A percentile compares a stretch with the other conserved stretches of the same genome.
These are phyloP conservation scores for Eupristina koningsbergeri DNA, from an alignment of 1,140 invertebrate species.

Conservation along the genomic window DNA sequence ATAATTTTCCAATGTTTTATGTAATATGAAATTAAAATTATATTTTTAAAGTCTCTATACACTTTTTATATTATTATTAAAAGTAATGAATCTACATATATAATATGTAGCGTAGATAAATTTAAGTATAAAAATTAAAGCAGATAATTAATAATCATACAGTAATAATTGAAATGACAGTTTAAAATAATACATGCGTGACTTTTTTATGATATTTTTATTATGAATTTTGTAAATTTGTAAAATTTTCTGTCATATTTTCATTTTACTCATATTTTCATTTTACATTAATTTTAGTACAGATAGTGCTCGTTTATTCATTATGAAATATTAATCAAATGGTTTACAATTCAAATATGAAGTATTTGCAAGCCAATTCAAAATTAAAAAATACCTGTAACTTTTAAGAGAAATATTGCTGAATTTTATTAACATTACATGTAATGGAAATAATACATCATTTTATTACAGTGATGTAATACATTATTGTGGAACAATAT, in stretches of 20 bases:
- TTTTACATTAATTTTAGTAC: background rate
- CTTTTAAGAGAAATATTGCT: too few species aligned
- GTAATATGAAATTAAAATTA: too few species aligned
- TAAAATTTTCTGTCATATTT: background rate
- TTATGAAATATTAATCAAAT: background rate
- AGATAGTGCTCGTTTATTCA: background rate
- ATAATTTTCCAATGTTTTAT: too few species aligned
- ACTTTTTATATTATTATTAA: too few species aligned
- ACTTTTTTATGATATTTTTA: background rate
- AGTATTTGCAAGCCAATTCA: too few species aligned
- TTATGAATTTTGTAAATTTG: background rate
- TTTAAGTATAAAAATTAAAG: background rate
- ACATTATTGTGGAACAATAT: too few species aligned
- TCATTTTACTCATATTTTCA: background rate
- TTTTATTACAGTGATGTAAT: too few species aligned
- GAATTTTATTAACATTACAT: too few species aligned
- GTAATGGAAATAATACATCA: too few species aligned
- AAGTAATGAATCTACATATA: background rate
- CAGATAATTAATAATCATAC: background rate
- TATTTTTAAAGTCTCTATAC: too few species aligned
- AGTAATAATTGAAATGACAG: background rate
- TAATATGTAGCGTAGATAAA: background rate
- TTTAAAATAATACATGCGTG: background rate
- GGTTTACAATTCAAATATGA: background rate
- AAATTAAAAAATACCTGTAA: too few species aligned